Conservation (phyloP, 2,888 invertebrate genomes). For the Eupithecia subumbrata region DNA sequence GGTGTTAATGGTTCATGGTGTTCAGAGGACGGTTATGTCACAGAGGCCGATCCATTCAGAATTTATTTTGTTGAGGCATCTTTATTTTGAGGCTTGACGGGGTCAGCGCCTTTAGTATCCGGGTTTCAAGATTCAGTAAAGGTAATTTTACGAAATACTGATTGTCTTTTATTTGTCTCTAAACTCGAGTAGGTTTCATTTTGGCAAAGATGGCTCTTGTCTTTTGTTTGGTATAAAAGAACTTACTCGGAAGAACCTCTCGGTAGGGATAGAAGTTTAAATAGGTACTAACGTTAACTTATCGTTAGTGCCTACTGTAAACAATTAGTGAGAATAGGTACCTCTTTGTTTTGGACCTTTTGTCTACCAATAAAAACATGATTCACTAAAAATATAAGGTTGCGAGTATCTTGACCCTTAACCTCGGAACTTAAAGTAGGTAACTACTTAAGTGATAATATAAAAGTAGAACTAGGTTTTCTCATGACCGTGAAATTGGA, state of each 20-base stretch:
- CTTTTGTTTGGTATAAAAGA: too few relatives aligned
- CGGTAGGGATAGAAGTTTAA: too few relatives aligned
- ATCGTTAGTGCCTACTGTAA: not conserved
- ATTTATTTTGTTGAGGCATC: not conserved
- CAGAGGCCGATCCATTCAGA: conserved; percentile 5
- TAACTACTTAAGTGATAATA: conserved; percentile 38
- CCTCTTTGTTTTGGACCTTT: not conserved
- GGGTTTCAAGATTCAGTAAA: not conserved
- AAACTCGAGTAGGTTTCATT: not conserved
- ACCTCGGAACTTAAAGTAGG: conserved; percentile 29
- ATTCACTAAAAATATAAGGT: not conserved
- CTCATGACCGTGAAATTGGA: conserved; percentile 61
- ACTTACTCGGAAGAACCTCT: too few relatives aligned
- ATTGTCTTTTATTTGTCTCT: not conserved
- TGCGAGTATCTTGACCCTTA: conserved; percentile 30
- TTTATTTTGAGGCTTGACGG: conserved; percentile 2
- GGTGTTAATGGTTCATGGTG: conserved; percentile 30
- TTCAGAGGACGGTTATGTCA: conserved; percentile 27
- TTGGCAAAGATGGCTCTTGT: not conserved
- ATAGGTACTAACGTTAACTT: not conserved
- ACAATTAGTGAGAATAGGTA: not conserved
- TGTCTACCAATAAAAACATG: not conserved
- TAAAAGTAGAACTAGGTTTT: conserved; percentile 55
- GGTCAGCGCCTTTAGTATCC: not conserved
- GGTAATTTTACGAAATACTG: not conserved